phyloP scores from a whole-genome alignment of 2,113 vertebrate genomes.

The Rhinoderma darwinii region DNA sequence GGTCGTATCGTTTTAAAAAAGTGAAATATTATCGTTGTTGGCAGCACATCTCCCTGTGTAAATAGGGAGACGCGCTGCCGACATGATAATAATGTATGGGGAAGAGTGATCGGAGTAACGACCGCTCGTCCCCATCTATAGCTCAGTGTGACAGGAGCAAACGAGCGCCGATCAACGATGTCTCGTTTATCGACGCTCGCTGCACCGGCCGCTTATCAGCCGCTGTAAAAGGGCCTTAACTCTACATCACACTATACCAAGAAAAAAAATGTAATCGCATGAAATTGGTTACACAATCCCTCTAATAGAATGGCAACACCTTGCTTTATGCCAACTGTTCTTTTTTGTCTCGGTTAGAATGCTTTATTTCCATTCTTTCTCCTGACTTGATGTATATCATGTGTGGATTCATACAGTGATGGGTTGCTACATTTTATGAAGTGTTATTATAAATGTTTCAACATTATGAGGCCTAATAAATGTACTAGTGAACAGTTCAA shows the following conservation, averaged over 20 bases:
- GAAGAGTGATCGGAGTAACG: too few relatives aligned
- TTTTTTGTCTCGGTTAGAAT: background rate
- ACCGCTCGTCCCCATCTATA: too few relatives aligned
- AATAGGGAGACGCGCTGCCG: too few relatives aligned
- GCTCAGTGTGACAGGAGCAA: too few relatives aligned
- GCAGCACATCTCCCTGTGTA: too few relatives aligned
- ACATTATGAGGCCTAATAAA: constrained; percentile 60
- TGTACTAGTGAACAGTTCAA: constrained; percentile 59
- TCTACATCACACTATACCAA: background rate
- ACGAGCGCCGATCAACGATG: too few relatives aligned
- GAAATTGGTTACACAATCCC: background rate
- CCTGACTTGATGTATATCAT: constrained; percentile 56
- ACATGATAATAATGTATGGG: too few relatives aligned
- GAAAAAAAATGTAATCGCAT: background rate
- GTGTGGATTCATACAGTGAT: constrained; percentile 51
- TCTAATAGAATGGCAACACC: constrained; percentile 1
- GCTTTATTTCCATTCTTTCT: constrained; percentile 24
- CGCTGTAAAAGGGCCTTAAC: too few relatives aligned
- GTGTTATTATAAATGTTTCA: constrained; percentile 60
- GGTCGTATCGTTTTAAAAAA: too few relatives aligned
- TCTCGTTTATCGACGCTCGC: too few relatives aligned
- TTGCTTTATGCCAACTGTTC: constrained; percentile 8
- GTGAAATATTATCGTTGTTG: too few relatives aligned
- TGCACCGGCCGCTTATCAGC: too few relatives aligned
- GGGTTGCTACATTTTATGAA: constrained; percentile 62